Percentiles rank a stretch among this genome's conserved stretches.
These are phyloP conservation scores for Rambutsinella grinnellia DNA, from an alignment of 2,888 invertebrate species.

Conservation along the genomic window DNA sequence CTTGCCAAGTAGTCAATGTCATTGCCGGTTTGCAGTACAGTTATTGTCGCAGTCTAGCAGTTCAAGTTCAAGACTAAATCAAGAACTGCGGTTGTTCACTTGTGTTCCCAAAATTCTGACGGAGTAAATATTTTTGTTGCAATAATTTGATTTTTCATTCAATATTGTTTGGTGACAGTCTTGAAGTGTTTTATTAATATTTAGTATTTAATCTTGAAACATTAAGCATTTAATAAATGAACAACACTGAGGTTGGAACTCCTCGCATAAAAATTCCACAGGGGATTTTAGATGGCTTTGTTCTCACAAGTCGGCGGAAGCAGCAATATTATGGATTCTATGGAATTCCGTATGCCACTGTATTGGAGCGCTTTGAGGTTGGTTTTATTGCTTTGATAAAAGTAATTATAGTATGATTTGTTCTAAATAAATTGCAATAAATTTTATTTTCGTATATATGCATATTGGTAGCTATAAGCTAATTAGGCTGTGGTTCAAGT, in stretches of 20 bases:
- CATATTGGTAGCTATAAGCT: no score
- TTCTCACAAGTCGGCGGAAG: constrained; percentile 37
- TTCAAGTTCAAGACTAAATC: background rate
- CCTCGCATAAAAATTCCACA: constrained; percentile 46
- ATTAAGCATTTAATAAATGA: no score
- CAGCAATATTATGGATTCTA: constrained; percentile 46
- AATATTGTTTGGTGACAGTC: no score
- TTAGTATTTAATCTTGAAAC: no score
- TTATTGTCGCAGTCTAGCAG: background rate
- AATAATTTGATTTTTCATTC: no score
- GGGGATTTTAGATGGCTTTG: constrained; percentile 52
- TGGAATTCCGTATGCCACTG: constrained; percentile 54
- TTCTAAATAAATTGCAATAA: no score
- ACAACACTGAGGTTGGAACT: constrained; percentile 5
- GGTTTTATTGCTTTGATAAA: background rate
- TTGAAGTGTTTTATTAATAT: no score
- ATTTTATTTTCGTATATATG: no score
- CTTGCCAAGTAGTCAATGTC: background rate
- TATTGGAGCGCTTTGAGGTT: constrained; percentile 54
- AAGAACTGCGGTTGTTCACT: background rate
- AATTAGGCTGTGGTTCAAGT: no score
- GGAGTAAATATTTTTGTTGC: no score
- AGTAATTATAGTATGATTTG: background rate
- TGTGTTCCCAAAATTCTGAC: background rate
- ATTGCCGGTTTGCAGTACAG: background rate